A percentile compares a stretch with the other conserved stretches of the same genome.
These are phyloP conservation scores for Hemibagrus guttatus DNA, from an alignment of 2,797 vertebrate species.

Conservation along the genomic window DNA sequence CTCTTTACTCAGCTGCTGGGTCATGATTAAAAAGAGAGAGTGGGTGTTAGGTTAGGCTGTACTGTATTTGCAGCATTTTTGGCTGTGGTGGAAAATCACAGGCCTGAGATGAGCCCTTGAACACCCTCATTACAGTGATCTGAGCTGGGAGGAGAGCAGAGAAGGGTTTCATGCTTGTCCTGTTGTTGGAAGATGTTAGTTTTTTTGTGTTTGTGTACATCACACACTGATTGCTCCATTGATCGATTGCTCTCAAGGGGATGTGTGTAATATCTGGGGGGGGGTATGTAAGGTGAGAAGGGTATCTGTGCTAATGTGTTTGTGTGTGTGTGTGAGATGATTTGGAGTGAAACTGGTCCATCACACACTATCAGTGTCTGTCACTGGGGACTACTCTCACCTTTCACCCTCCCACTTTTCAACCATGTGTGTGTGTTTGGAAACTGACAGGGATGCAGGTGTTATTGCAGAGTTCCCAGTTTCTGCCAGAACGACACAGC, in stretches of 20 bases:
- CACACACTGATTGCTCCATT: slow-evolving; percentile 47
- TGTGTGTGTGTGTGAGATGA: slow-evolving; percentile 20
- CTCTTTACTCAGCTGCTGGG: neutral
- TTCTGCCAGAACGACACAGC: slow-evolving; percentile 40
- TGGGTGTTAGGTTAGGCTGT: slow-evolving; percentile 26
- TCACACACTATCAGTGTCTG: slow-evolving; percentile 35
- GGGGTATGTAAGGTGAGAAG: neutral
- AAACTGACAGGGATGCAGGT: slow-evolving; percentile 35
- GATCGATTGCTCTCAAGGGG: slow-evolving; percentile 41
- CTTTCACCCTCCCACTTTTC: neutral
- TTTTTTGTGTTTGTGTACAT: slow-evolving; percentile 44
- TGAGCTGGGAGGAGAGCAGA: slow-evolving; percentile 42
- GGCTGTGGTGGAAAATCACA: slow-evolving; percentile 48
- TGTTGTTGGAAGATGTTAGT: slow-evolving; percentile 42
- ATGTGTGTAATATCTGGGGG: neutral
- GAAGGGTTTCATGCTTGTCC: slow-evolving; percentile 38
- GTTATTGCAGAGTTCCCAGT: slow-evolving; percentile 27
- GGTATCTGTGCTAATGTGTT: too few species aligned
- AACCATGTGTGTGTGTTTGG: neutral
- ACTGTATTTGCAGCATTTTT: slow-evolving; percentile 45
- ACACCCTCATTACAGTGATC: slow-evolving; percentile 53
- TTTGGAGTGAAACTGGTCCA: slow-evolving; percentile 22
- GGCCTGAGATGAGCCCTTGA: slow-evolving; percentile 51
- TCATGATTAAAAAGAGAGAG: neutral
- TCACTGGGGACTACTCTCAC: slow-evolving; percentile 15